These are phyloP conservation scores for Cryptocheilus praepositus DNA, from an alignment of 2,888 invertebrate genomes.

Conservation along the genomic window DNA sequence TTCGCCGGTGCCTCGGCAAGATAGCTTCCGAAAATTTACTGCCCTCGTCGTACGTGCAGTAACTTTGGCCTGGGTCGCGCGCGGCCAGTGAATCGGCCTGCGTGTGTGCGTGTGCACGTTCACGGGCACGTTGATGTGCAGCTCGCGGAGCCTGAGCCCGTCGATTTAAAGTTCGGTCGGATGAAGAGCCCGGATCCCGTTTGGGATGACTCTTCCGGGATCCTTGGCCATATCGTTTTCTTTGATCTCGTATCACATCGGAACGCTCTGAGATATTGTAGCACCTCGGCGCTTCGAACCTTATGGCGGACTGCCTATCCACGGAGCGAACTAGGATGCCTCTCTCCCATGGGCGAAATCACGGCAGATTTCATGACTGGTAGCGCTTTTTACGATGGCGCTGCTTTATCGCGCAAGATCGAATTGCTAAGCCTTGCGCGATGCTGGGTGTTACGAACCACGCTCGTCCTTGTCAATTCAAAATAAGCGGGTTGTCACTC, in stretches of 20 bases:
- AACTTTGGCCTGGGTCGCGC: slow-evolving; percentile 29
- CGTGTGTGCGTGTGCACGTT: too few species aligned
- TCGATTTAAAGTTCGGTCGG: slow-evolving; percentile 48
- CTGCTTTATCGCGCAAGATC: too few species aligned
- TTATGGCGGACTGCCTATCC: background rate
- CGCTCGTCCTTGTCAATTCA: too few species aligned
- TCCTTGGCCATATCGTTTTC: slow-evolving; percentile 19
- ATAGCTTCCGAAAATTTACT: slow-evolving; percentile 56
- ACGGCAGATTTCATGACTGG: too few species aligned
- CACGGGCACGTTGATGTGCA: too few species aligned
- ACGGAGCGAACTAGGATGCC: too few species aligned
- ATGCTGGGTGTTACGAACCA: too few species aligned
- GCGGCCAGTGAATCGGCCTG: background rate
- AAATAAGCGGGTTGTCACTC: too few species aligned
- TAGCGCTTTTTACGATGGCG: too few species aligned
- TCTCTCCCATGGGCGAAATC: too few species aligned
- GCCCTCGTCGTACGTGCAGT: slow-evolving; percentile 50
- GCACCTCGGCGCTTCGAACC: background rate
- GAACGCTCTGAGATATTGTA: slow-evolving; percentile 5
- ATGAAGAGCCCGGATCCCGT: slow-evolving; percentile 17
- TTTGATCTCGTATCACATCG: slow-evolving; percentile 16
- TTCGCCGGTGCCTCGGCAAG: slow-evolving; percentile 45
- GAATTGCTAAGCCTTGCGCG: too few species aligned
- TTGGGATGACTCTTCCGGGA: slow-evolving; percentile 11
- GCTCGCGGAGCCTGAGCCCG: background rate